Evolutionary conservation across 2,113 vertebrate genomes (phyloP).

Genomic region (Tyrannus savana): DNA sequence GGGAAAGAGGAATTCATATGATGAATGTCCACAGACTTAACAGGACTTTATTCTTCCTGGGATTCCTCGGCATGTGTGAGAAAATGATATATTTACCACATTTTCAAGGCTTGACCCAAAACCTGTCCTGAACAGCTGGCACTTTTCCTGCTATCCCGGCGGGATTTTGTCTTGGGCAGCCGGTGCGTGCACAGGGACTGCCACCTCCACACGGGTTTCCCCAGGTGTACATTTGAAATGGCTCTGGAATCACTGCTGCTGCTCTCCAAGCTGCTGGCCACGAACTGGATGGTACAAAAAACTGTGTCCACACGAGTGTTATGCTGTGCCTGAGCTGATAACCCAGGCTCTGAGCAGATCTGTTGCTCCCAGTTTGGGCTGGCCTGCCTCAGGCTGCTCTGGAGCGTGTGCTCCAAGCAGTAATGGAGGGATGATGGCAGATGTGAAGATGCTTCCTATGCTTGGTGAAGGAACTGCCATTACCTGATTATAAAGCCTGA

Average conservation of each 20-base stretch:
- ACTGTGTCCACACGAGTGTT: not conserved
- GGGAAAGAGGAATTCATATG: not conserved
- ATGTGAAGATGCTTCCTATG: fast-evolving
- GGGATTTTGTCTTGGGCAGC: not conserved
- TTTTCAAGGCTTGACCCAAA: not conserved
- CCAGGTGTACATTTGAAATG: not conserved
- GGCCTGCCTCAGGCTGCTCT: not conserved
- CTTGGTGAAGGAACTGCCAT: not conserved
- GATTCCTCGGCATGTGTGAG: not conserved
- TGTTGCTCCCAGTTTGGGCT: not conserved
- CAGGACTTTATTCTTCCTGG: not conserved
- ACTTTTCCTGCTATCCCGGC: not conserved
- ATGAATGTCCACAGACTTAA: not conserved
- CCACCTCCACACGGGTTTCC: not conserved
- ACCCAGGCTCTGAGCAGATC: not conserved
- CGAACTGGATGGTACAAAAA: not conserved
- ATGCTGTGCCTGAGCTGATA: not conserved
- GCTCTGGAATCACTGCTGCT: not conserved
- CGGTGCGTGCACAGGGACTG: not conserved
- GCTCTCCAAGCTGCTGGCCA: not conserved
- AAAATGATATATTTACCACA: not conserved
- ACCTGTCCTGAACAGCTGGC: not conserved
- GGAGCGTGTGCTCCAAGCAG: not conserved
- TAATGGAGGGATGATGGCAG: not conserved
- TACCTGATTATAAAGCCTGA: fast-evolving